Base-by-base conservation (phyloP, 2,113 vertebrate genomes). In the Dissostichus mawsoni region DNA sequence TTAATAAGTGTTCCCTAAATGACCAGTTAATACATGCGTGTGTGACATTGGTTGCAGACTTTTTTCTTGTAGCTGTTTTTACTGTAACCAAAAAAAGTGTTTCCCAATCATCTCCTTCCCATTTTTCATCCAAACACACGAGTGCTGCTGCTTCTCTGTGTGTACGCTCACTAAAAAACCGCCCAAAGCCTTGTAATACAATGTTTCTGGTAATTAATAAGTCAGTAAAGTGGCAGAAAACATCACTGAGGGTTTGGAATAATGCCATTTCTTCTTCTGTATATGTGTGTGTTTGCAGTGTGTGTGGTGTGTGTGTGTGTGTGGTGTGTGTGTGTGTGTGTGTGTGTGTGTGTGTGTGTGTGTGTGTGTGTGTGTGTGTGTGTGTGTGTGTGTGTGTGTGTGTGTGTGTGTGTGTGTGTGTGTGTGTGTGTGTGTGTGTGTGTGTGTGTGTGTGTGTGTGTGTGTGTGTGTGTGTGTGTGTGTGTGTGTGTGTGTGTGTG, bases 131-230 rank as follows among this genome's bases (percentile, higher is more conserved):
- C 20, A 16, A 17, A 29, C 64, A 55, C 44, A 51, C 55, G 57
- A 45, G 64, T 73, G 75, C 57, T 59, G n/a, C 11, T 76, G 78
- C 68, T 69, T 61, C 11, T 69, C 33, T 33, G 53, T 52, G 55
- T 75, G 80, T 52, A 41, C 36, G 23, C 20, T 74, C 25, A 56
- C 33, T 10, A 8, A 78, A 29, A 33, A 82, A 84, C 48, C 66
- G 68, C 88, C 87, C 84, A 61, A 53, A 83, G 86, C 83, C 82
- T 90, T 90, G 87, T 89, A 87, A 82, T 59, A 91, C 92, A 89
- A 52, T 36, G 64, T 79, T 70, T 33, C 50, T 86, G 67, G 74
- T 91, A 92, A 93, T 94, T 92, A 94, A 93, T 86, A 90, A 93
- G 81, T 92, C 89, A 87, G 78, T 74, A 81, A 91, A 90, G 83